Conservation (phyloP, 2,888 invertebrate species). For the Drosophila mulleri region DNA sequence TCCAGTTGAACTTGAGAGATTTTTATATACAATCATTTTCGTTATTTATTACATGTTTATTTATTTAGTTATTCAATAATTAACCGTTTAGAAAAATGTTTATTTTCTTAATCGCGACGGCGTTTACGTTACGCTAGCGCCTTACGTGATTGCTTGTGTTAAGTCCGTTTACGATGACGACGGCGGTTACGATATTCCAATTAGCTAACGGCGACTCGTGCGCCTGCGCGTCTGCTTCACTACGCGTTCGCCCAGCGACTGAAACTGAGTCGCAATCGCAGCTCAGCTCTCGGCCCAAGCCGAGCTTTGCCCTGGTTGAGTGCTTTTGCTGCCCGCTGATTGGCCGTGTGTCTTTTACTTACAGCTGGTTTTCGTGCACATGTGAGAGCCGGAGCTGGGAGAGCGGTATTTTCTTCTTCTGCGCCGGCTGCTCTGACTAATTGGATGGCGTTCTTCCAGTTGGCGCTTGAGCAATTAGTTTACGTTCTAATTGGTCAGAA, state of each 20-base stretch:
- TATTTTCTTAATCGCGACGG: constrained; percentile 39
- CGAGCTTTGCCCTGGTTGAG: constrained; percentile 60
- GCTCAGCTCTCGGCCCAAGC: constrained; percentile 37
- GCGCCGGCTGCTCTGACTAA: constrained; percentile 59
- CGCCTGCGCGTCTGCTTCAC: constrained; percentile 70
- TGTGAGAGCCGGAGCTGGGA: constrained; percentile 28
- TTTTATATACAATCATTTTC: constrained; percentile 5
- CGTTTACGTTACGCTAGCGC: constrained; percentile 27
- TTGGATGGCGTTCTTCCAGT: constrained; percentile 74
- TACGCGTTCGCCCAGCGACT: constrained; percentile 70
- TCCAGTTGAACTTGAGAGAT: constrained; percentile 41
- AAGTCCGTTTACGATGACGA: constrained; percentile 9
- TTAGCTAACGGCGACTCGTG: constrained; percentile 44
- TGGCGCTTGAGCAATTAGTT: constrained; percentile 77
- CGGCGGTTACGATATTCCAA: constrained; percentile 45
- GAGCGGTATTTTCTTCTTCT: constrained; percentile 28
- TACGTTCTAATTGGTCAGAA: constrained; percentile 77
- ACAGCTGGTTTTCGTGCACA: constrained; percentile 66
- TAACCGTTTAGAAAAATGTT: constrained; percentile 47
- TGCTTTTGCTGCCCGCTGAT: constrained; percentile 63
- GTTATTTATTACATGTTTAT: constrained; percentile 17
- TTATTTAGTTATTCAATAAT: constrained; percentile 20
- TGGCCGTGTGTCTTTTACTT: constrained; percentile 31
- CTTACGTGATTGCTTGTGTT: constrained; percentile 35
- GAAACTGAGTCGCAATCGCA: constrained; percentile 28